Evolutionary conservation across 2,113 vertebrate genomes (phyloP).

Genomic region (Oncorhynchus nerka): DNA sequence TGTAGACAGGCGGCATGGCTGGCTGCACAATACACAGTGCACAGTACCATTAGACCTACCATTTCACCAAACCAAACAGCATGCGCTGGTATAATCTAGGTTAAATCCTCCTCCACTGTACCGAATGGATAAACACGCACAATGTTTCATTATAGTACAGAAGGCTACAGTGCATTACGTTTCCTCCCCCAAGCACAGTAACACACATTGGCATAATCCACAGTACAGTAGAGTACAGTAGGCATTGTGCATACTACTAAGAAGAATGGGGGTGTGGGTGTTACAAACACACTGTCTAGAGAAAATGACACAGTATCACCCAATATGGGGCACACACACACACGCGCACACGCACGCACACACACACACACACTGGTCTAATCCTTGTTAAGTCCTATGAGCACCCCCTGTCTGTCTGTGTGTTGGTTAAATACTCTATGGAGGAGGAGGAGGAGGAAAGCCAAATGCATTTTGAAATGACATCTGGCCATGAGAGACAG

Average conservation of each 20-base stretch:
- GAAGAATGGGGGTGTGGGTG: too few species aligned
- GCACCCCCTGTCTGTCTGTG: constrained; percentile 10
- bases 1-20: too few species aligned
- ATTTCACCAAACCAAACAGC: constrained; percentile 9
- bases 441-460: background rate
- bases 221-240: constrained; percentile 29
- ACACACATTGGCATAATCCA: constrained; percentile 53
- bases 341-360: background rate
- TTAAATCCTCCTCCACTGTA: constrained; percentile 58
- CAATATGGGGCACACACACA: background rate
- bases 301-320: background rate
- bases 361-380: background rate
- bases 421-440: constrained; percentile 17
- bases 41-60: too few species aligned
- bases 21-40: too few species aligned
- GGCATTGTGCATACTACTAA: background rate
- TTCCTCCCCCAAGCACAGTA: constrained; percentile 28
- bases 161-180: constrained; percentile 23
- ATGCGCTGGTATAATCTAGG: constrained; percentile 47
- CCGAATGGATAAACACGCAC: constrained; percentile 50
- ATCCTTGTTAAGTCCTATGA: constrained; percentile 16
- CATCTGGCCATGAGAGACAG: constrained; percentile 24
- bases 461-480: constrained; percentile 3
- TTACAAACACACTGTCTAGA: too few species aligned
- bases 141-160: constrained; percentile 41